phyloP scores from a whole-genome alignment of 2,797 vertebrate species.

The Bovichtus variegatus region DNA sequence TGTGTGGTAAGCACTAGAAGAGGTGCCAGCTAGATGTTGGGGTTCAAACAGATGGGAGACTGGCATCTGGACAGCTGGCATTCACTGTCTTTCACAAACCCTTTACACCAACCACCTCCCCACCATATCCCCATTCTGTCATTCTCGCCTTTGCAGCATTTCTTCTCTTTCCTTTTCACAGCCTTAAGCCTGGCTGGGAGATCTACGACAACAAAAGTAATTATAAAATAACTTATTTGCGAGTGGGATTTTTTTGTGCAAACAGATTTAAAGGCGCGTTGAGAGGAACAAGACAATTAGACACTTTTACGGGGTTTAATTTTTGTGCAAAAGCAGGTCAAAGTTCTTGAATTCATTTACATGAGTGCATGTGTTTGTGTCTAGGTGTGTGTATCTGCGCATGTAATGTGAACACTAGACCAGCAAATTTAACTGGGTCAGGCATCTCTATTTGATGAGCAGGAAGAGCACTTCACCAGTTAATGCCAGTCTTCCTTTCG shows the following conservation, averaged over 20 bases:
- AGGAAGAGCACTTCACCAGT: slow-evolving; percentile 62
- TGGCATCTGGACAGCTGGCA: slow-evolving; percentile 80
- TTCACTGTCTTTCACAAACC: slow-evolving; percentile 75
- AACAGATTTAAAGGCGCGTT: slow-evolving; percentile 14
- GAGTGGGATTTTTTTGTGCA: slow-evolving; percentile 25
- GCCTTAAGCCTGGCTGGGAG: slow-evolving; percentile 31
- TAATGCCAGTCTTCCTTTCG: slow-evolving; percentile 62
- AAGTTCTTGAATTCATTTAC: slow-evolving; percentile 50
- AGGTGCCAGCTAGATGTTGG: slow-evolving; percentile 74
- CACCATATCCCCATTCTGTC: slow-evolving; percentile 77
- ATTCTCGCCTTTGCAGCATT: slow-evolving; percentile 47
- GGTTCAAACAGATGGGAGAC: slow-evolving; percentile 79
- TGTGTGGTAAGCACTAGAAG: slow-evolving; percentile 49
- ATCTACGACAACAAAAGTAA: slow-evolving; percentile 56
- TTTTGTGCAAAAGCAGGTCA: slow-evolving; percentile 50
- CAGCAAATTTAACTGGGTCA: slow-evolving; percentile 81
- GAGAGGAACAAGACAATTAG: slow-evolving; percentile 19
- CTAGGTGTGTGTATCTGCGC: slow-evolving; percentile 37
- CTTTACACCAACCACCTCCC: slow-evolving; percentile 65
- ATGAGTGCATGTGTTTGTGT: slow-evolving; percentile 27
- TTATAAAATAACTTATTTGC: slow-evolving; percentile 40
- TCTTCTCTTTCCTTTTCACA: slow-evolving; percentile 34
- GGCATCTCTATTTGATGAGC: slow-evolving; percentile 80
- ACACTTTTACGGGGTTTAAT: slow-evolving; percentile 30
- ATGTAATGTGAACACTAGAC: slow-evolving; percentile 61